Percentiles rank a stretch among this genome's conserved stretches.
Conservation (phyloP, 2,113 vertebrate species). For the Aegithalos caudatus region DNA sequence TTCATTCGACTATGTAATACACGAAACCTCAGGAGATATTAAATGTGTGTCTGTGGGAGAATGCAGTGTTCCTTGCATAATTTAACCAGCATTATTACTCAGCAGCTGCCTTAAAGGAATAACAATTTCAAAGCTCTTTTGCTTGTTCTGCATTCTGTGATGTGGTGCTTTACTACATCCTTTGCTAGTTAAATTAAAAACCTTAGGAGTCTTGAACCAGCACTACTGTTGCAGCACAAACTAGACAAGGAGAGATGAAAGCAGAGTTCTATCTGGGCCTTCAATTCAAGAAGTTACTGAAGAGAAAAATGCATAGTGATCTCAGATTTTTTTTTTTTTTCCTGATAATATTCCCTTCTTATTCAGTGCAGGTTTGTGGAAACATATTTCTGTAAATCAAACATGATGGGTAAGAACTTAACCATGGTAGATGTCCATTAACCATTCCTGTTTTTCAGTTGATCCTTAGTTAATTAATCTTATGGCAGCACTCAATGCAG, state of each 20-base stretch:
- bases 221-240: background rate
- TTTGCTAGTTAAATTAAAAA: constrained; percentile 43
- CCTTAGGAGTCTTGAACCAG: background rate
- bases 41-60: constrained; percentile 42
- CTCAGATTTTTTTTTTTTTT: background rate
- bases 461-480: background rate
- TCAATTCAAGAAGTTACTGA: background rate
- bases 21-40: constrained; percentile 26
- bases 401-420: background rate
- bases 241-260: constrained; percentile 23
- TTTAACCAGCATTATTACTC: constrained; percentile 56
- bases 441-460: background rate
- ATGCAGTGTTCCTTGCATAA: constrained; percentile 45
- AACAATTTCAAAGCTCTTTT: constrained; percentile 37
- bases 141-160: background rate
- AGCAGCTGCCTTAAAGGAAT: constrained; percentile 44
- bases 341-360: background rate
- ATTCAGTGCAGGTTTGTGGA: background rate
- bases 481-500: background rate
- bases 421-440: background rate
- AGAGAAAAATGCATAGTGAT: background rate
- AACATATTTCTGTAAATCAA: background rate
- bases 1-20: background rate
- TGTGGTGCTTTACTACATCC: constrained; percentile 9
- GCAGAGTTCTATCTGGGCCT: background rate